phyloP scores from a whole-genome alignment of 23 tunicate species.

The Diplosoma virens region DNA sequence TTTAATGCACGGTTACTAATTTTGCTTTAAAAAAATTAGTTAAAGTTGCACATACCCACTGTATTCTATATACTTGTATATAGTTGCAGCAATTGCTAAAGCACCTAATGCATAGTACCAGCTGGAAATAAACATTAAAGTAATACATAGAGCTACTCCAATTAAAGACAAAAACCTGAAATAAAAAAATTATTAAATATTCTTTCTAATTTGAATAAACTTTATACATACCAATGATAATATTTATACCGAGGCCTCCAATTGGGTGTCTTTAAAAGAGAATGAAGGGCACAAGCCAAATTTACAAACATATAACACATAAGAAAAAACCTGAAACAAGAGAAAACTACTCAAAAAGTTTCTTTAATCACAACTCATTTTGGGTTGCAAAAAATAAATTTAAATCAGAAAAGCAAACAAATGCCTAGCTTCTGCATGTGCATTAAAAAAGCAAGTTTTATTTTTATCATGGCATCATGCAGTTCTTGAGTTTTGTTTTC shows the following conservation, averaged over 20 bases:
- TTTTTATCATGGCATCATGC: no score
- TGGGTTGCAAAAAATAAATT: no score
- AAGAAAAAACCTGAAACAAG: conserved; percentile 80
- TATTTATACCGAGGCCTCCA: conserved; percentile 95
- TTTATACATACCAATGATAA: conserved; percentile 88
- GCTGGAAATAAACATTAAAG: conserved; percentile 91
- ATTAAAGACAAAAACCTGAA: conserved; percentile 74
- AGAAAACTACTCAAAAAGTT: no score
- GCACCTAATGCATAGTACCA: conserved; percentile 93
- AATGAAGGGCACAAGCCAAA: conserved; percentile 88
- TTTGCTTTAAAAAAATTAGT: no score
- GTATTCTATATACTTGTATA: conserved; percentile 95
- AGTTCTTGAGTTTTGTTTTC: no score
- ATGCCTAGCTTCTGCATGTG: no score
- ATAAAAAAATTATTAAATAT: no score
- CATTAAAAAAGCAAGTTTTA: no score
- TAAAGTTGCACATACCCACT: conserved; percentile 97
- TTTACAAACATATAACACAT: conserved; percentile 99
- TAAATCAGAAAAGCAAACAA: no score
- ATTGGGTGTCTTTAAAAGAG: conserved; percentile 78
- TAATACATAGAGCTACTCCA: conserved; percentile 80
- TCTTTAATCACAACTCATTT: no score
- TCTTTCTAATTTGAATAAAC: no score
- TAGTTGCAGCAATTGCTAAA: conserved; percentile 70
- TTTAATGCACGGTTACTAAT: no score